phyloP scores from a whole-genome alignment of 2,797 vertebrate species.

The Pygocentrus nattereri region DNA sequence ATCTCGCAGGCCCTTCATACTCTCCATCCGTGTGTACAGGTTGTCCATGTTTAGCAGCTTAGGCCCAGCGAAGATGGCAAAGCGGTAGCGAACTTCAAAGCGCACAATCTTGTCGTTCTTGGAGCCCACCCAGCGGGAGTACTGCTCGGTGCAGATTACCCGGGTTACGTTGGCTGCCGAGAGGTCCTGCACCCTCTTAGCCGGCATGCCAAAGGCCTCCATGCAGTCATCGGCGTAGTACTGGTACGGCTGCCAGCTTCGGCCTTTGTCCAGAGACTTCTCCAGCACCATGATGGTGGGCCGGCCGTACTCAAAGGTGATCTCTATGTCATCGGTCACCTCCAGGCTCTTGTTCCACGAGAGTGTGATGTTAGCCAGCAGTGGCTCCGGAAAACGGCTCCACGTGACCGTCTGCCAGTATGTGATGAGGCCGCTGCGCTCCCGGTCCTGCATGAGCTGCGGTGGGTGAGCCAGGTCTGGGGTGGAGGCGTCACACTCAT shows the following conservation, averaged over 20 bases:
- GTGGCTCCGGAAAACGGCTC: constrained; percentile 91
- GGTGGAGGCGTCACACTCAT: constrained; percentile 94
- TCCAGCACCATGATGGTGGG: constrained; percentile 97
- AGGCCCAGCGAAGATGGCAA: constrained; percentile 92
- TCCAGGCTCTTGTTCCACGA: constrained; percentile 98
- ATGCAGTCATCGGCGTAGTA: constrained; percentile 96
- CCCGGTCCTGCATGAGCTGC: constrained; percentile 93
- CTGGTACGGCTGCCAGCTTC: constrained; percentile 95
- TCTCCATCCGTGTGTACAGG: constrained; percentile 94
- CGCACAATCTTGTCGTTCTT: constrained; percentile 92
- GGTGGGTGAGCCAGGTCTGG: constrained; percentile 95
- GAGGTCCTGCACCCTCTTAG: constrained; percentile 90
- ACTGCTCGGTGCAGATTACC: constrained; percentile 97
- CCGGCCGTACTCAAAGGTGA: constrained; percentile 95
- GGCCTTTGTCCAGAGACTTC: constrained; percentile 93
- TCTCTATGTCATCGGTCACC: constrained; percentile 91
- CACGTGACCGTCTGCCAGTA: constrained; percentile 98
- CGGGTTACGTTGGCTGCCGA: constrained; percentile 89
- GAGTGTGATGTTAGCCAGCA: constrained; percentile 93
- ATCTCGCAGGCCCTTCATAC: constrained; percentile 92
- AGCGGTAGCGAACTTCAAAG: constrained; percentile 94
- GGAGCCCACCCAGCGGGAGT: constrained; percentile 90
- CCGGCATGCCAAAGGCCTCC: constrained; percentile 92
- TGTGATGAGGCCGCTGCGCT: constrained; percentile 90
- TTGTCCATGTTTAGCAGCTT: constrained; percentile 93